Base-by-base conservation (phyloP, 2,797 vertebrate genomes). In the Sibirionetta formosa region DNA sequence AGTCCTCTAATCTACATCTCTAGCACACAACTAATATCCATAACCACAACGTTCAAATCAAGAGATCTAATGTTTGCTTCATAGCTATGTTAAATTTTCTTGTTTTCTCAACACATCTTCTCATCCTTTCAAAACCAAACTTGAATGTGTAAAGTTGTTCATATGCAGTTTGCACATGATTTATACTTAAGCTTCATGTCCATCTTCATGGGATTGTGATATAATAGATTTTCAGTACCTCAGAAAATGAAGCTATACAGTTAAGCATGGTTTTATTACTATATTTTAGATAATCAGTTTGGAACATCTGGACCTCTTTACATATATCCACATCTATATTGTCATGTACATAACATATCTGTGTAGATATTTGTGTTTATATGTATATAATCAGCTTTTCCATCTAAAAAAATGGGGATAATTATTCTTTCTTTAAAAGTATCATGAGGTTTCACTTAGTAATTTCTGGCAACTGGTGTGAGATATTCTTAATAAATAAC, bases 401-500 rank as follows among this genome's bases (percentile, higher is more conserved):
- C 65, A 93, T 51, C 69, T 68, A 64, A 11, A 89, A 89, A 94
- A 92, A 48, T 38, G 26, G 36, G 68, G n/a, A 87, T 94, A 92
- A 86, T 87, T 89, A 91, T 71, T 60, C 46, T 64, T 95, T 93
- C 84, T 87, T 89, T 89, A 51, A 23, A 92, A 92, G 82, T 93
- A 83, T 78, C 79, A 46, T 87, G 93, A 94, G 93, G 20, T 57
- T 95, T 92, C 82, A 27, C 14, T 93, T 85, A 92, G 87, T 86
- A 94, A 93, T 92, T 94, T 91, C 84, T 96, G 40, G 48, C 68
- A 95, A 87, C 70, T 80, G 51, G 44, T 88, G 61, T 75, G 60
- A 96, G 86, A 87, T 85, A 68, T 26, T 94, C 36, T 75, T 94
- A 94, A 96, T 87, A 50, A 94, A 96, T 93, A 91, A 87, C 81